Base-by-base conservation (phyloP, 1,140 invertebrate genomes). In the Drosophila insularis region DNA sequence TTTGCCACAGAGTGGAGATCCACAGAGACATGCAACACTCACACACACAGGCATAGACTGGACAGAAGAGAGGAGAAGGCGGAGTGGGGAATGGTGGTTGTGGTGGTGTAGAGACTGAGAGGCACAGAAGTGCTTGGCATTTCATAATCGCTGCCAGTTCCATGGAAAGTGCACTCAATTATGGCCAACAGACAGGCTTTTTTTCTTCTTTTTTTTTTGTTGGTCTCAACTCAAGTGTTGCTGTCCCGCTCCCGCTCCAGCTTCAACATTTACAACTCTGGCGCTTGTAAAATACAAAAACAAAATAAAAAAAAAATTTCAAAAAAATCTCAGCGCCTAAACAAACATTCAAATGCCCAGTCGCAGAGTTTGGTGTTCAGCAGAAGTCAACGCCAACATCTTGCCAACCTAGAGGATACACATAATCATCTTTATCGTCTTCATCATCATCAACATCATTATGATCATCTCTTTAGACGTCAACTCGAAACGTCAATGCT, bases 141-240 rank as follows among this genome's bases (percentile, higher is more conserved):
- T 87, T 89, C 84, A 87, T 89, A 84, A 89, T 89, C 77, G 80
- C 63, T 81, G 84, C 84, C 80, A 89, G 80, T 87, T 87, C 84
- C 84, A 66, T 84, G 84, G 84, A 89, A 89, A 89, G 84, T 89
- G 84, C 84, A 89, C 84, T 89, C 84, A 89, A 89, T 89, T 89
- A 89, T 89, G 84, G 85, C 80, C 84, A 89, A 89, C 85, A 89
- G 84, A 84, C 84, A 89, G 80, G 76, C 82, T 19, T 32, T 76
- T 72, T 79, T 46, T 43, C 14, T 32, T 7, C 31, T 32, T 35
- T 43, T 17, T 46, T 46, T 17, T 46, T 19, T 50, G 21, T 46
- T 46, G 43, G 43, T 50, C 43, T 50, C 43, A 50, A 50, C 63
- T 79, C 65, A 85, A 73, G 77, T 77, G 74, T 56, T 43, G 61